Evolutionary conservation across 1,140 invertebrate genomes (phyloP).

Genomic region (Goniozus legneri): DNA sequence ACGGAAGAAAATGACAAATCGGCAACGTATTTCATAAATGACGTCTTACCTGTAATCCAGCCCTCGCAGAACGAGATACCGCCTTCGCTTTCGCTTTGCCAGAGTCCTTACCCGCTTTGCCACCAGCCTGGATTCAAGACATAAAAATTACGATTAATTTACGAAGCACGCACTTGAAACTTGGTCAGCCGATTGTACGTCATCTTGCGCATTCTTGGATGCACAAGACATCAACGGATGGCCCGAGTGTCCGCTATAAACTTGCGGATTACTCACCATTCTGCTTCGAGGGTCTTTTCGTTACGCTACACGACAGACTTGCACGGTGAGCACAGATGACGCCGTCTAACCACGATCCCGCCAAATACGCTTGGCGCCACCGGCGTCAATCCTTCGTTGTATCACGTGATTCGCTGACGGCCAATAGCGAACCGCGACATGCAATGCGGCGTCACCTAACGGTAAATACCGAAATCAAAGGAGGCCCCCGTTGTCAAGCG

Average conservation of each 20-base stretch:
- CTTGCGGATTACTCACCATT: constrained; percentile 57
- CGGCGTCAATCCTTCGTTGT: constrained; percentile 24
- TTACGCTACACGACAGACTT: constrained; percentile 35
- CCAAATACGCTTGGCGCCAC: constrained; percentile 47
- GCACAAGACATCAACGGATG: constrained; percentile 30
- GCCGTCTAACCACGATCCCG: constrained; percentile 44
- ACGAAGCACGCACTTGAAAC: constrained; percentile 42
- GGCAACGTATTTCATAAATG: constrained; percentile 5
- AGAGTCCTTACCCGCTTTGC: constrained; percentile 99
- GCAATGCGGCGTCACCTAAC: no score
- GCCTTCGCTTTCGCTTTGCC: constrained; percentile 99
- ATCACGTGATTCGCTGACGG: constrained; percentile 36
- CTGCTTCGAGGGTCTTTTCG: constrained; percentile 34
- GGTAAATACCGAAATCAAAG: no score
- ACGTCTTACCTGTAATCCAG: constrained; percentile 91
- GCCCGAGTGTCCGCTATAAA: constrained; percentile 41
- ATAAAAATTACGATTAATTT: constrained; percentile 51
- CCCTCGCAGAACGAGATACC: constrained; percentile 94
- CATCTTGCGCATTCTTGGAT: constrained; percentile 20
- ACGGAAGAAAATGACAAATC: not conserved
- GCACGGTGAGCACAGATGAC: constrained; percentile 36
- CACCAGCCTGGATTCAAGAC: constrained; percentile 77
- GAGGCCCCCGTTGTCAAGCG: no score
- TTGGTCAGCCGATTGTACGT: constrained; percentile 40
- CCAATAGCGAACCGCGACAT: no score